Conservation (phyloP, 2,888 invertebrate genomes). For the Poecilus cupreus region DNA sequence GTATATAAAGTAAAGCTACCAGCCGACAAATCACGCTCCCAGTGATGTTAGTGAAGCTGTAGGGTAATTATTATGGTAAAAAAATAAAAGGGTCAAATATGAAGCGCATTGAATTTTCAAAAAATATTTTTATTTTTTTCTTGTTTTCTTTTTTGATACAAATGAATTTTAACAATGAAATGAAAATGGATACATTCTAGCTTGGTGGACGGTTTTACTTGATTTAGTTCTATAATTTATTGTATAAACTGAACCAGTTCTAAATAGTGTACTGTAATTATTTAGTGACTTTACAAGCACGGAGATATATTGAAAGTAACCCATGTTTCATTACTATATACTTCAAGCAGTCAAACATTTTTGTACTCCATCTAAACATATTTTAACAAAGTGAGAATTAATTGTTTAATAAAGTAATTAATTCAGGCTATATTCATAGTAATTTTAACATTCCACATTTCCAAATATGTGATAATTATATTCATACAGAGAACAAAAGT, state of each 20-base stretch:
- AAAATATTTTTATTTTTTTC: constrained; percentile 53
- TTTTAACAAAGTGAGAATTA: constrained; percentile 27
- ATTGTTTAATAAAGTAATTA: constrained; percentile 9
- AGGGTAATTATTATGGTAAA: not conserved
- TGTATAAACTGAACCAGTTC: not conserved
- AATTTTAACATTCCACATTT: constrained; percentile 44
- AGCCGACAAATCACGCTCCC: no score
- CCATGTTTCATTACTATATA: constrained; percentile 30
- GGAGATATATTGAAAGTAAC: not conserved
- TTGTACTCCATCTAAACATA: constrained; percentile 41
- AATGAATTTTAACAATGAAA: constrained; percentile 52
- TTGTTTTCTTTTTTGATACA: constrained; percentile 32
- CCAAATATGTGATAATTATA: constrained; percentile 5
- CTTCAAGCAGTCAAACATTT: constrained; percentile 33
- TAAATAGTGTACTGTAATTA: not conserved
- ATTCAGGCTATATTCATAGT: constrained; percentile 24
- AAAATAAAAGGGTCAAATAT: not conserved
- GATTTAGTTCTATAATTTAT: not conserved
- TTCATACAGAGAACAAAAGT: constrained; percentile 25
- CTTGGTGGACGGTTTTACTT: constrained; percentile 52
- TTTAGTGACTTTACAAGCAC: constrained; percentile 21
- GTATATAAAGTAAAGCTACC: no score
- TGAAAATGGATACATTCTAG: constrained; percentile 52
- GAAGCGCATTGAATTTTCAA: constrained; percentile 15
- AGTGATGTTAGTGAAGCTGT: no score